Percentiles rank a stretch among this genome's conserved stretches.
These are phyloP conservation scores for Hesperophylax magnus DNA, from an alignment of 1,140 invertebrate genomes.

Conservation along the genomic window DNA sequence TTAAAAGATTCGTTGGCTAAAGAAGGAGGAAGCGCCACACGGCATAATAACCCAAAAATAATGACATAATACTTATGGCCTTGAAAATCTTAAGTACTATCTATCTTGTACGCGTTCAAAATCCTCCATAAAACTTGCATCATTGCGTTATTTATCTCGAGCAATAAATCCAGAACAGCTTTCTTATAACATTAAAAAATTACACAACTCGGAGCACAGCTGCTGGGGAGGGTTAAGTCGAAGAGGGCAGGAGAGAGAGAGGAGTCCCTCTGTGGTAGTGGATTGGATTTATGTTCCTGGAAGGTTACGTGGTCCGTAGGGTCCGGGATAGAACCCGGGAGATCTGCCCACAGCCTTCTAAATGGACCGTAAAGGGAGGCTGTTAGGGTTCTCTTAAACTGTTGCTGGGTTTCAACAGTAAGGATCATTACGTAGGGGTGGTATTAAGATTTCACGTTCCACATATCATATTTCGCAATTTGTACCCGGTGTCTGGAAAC, in stretches of 20 bases:
- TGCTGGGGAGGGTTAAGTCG: not conserved
- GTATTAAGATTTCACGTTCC: no score
- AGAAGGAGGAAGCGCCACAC: no score
- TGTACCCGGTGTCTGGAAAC: no score
- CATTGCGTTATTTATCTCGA: not conserved
- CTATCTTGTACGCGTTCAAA: no score
- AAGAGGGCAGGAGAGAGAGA: not conserved
- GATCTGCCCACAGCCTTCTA: not conserved
- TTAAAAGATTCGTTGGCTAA: no score
- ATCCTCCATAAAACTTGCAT: no score
- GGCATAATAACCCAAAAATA: no score
- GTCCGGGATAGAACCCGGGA: not conserved
- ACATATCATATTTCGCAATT: no score
- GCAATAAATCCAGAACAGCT: conserved; percentile 12
- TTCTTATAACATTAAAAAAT: conserved; percentile 30
- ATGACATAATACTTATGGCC: no score
- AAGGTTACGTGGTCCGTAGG: not conserved
- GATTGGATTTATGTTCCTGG: conserved; percentile 8
- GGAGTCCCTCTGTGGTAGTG: not conserved
- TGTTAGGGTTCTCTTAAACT: not conserved
- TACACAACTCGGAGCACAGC: not conserved
- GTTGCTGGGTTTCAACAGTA: no score
- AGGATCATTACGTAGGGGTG: no score
- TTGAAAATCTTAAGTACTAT: no score
- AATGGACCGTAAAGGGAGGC: not conserved